Evolutionary conservation across 2,888 invertebrate genomes (phyloP), one percentile per base, ranked within the genome.

Genomic region (Cephus pulcher): DNA sequence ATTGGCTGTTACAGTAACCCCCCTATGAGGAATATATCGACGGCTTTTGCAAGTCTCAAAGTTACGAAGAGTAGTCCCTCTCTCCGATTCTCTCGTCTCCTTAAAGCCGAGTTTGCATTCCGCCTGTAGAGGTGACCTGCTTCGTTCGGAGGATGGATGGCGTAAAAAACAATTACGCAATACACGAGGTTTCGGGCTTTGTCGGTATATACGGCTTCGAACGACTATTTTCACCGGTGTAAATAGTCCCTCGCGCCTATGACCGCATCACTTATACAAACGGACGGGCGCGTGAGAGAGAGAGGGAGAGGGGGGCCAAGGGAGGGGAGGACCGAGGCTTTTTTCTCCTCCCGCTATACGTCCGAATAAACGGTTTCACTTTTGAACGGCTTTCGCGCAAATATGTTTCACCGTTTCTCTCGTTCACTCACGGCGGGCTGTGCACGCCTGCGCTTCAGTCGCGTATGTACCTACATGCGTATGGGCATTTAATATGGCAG

Each of bases 361-460:
- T 74, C n/a, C 34, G 74, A 74, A 34, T 34, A 34, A 35, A 87
- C 80, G 83, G 85, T 87, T 87, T 87, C 87, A 86, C 87, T 87
- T 87, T 84, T 86, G 82, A 84, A 84, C 82, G 84, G 83, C 83
- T 74, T 35, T 84, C 83, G 83, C 82, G 81, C 79, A 83, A 83
- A 74, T 74, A 74, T 74, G 35, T 85, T 85, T 86, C 85, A 82
- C 83, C 82, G 81, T 82, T 85, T 86, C 79, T 85, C 33, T 30
- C 70, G 32, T 30, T 30, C 34, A 34, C 35, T 56, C 56, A 23
- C 56, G 9, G 2, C 56, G 35, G 35, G 3, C 15, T 23, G 23
- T 56, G 23, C 40, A 9, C 23, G 23, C 23, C 23, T 56, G 56
- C 56, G 56, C 56, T 15, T 56, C 56, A 9, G 56, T 56, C 56